Conservation (phyloP, 2,888 invertebrate species). For the Hypolimnas misippus region DNA sequence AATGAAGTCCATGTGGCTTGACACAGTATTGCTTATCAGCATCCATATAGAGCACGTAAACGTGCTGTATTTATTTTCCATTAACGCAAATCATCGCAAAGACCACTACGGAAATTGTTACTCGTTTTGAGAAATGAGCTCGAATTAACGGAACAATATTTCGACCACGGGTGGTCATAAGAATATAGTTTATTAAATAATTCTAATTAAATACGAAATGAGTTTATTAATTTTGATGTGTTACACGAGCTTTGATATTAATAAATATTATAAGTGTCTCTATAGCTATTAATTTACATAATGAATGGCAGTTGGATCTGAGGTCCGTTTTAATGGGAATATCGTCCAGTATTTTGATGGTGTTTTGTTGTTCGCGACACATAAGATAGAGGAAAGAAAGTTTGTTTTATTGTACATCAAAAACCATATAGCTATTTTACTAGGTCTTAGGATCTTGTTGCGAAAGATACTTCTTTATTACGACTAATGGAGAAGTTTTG, state of each 20-base stretch:
- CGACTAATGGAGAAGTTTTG: too few species aligned
- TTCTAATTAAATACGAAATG: slow-evolving; percentile 18
- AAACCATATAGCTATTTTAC: neutral
- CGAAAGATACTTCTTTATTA: too few species aligned
- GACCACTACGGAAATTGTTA: neutral
- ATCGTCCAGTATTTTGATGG: neutral
- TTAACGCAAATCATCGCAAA: neutral
- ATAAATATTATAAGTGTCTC: slow-evolving; percentile 25
- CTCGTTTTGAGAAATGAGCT: neutral
- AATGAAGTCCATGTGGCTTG: too few species aligned
- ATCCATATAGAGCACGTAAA: too few species aligned
- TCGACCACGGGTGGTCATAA: slow-evolving; percentile 25
- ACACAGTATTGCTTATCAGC: too few species aligned
- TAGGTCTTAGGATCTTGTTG: too few species aligned
- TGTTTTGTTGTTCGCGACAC: neutral
- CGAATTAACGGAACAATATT: slow-evolving; percentile 15
- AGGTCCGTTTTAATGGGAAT: slow-evolving; percentile 12
- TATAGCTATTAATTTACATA: slow-evolving; percentile 26
- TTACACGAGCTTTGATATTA: slow-evolving; percentile 19
- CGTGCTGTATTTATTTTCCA: too few species aligned
- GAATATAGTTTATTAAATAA: slow-evolving; percentile 12
- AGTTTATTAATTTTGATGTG: slow-evolving; percentile 23
- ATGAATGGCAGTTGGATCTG: slow-evolving; percentile 6
- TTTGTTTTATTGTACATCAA: neutral
- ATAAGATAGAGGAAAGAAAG: too few species aligned